These are phyloP conservation scores for Gallinago jamesoni DNA, from an alignment of 2,113 vertebrate species.

Conservation along the genomic window DNA sequence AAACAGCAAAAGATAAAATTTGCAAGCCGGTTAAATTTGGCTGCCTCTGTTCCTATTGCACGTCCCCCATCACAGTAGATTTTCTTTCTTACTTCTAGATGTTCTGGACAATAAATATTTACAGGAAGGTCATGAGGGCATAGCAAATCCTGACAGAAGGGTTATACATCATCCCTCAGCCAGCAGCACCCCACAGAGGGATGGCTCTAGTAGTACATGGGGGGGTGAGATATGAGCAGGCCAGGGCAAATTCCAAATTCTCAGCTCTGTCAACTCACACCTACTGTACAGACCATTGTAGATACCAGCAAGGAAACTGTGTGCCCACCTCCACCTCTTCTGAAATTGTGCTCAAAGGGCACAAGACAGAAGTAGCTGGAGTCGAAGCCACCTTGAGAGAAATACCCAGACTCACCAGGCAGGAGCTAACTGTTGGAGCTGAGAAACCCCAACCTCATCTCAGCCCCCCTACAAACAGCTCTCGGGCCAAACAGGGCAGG, in stretches of 20 bases:
- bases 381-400: background rate
- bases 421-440: background rate
- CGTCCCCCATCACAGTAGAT: background rate
- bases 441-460: background rate
- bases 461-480: background rate
- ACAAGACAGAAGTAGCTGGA: background rate
- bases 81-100: slow-evolving; percentile 36
- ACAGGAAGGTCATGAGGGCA: slow-evolving; percentile 49
- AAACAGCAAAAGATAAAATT: slow-evolving; percentile 22
- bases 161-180: slow-evolving; percentile 25
- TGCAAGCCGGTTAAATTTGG: background rate
- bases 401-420: background rate
- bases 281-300: background rate
- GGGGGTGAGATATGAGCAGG: background rate
- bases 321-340: background rate
- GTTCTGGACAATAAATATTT: slow-evolving; percentile 71
- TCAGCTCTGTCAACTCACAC: background rate
- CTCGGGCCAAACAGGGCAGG: background rate
- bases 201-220: background rate
- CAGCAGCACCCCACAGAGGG: slow-evolving; percentile 51
- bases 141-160: slow-evolving; percentile 52
- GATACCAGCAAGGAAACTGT: background rate
- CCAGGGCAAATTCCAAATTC: fast-evolving
- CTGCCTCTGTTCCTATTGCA: background rate
- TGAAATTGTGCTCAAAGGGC: background rate